Conservation (phyloP, 2,113 vertebrate species). For the Andinoacara biseriatus region DNA sequence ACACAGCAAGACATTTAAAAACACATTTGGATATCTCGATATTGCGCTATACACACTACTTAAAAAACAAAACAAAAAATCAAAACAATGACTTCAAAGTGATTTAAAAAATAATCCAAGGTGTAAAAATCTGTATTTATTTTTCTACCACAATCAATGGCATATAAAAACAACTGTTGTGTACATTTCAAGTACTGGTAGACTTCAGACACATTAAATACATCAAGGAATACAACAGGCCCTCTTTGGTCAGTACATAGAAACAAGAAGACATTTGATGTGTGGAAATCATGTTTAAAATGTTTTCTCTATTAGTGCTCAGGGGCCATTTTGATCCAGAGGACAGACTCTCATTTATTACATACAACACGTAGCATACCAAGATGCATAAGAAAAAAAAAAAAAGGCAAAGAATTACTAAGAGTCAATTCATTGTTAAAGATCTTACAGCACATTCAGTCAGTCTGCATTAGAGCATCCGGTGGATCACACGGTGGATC, state of each 20-base stretch:
- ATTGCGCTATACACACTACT: background rate
- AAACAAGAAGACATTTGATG: constrained; percentile 8
- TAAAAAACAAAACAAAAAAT: background rate
- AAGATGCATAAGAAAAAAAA: background rate
- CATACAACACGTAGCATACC: background rate
- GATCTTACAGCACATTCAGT: background rate
- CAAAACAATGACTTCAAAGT: background rate
- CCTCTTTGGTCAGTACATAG: constrained; percentile 38
- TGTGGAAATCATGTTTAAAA: background rate
- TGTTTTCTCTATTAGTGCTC: background rate
- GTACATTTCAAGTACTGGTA: background rate
- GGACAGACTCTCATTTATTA: background rate
- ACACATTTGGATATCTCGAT: background rate
- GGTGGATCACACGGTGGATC: background rate
- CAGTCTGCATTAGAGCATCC: background rate
- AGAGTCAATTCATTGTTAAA: background rate
- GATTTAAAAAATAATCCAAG: background rate
- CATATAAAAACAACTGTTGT: background rate
- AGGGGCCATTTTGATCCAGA: background rate
- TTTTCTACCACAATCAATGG: background rate
- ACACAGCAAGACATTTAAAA: no score
- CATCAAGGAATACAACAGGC: background rate
- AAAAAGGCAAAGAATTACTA: background rate
- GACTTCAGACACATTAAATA: background rate
- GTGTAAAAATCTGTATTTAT: constrained; percentile 23